phyloP scores from a whole-genome alignment of 2,113 vertebrate species.

The Catharus fuscescens region DNA sequence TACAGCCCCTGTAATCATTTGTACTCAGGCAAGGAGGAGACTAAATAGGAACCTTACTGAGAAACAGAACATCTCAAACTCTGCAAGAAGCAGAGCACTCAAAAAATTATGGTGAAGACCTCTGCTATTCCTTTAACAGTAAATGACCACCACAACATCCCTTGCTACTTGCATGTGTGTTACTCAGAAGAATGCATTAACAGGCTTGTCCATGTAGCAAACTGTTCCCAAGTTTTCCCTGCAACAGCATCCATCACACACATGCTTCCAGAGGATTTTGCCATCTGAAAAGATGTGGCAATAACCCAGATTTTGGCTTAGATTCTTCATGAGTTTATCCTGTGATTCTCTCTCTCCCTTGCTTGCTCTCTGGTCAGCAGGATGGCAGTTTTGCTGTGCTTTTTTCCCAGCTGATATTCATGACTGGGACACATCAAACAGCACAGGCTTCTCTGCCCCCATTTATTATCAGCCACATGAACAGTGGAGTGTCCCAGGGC shows the following conservation, averaged over 20 bases:
- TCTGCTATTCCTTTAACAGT: not conserved
- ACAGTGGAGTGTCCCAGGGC: not conserved
- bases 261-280: not conserved
- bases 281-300: not conserved
- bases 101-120: not conserved
- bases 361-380: not conserved
- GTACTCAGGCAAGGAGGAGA: not conserved
- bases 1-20: not conserved
- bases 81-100: not conserved
- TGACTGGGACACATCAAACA: not conserved
- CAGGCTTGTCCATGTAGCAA: not conserved
- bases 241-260: not conserved
- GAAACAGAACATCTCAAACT: conserved; percentile 11
- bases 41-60: not conserved
- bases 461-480: not conserved
- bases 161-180: not conserved
- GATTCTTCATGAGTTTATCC: not conserved
- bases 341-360: not conserved
- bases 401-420: not conserved
- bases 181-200: not conserved
- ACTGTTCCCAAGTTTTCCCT: not conserved
- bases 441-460: not conserved
- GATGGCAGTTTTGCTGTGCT: not conserved
- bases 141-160: not conserved
- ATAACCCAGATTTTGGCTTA: not conserved